Percentiles rank a stretch among this genome's conserved stretches.
These are phyloP conservation scores for Lagorchestes hirsutus DNA, from an alignment of 2,797 vertebrate genomes.

Conservation along the genomic window DNA sequence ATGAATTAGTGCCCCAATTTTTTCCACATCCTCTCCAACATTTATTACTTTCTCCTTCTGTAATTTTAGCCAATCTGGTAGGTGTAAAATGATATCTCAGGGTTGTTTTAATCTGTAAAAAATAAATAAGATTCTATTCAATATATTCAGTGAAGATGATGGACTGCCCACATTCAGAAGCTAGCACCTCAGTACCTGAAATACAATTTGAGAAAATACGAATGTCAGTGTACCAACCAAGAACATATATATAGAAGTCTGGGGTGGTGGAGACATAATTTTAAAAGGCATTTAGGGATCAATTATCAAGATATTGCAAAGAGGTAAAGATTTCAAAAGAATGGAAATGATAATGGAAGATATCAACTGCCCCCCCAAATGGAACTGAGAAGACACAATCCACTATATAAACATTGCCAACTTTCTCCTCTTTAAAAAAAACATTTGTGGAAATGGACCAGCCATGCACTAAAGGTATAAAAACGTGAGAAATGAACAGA, in stretches of 20 bases:
- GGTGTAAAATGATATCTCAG: too few relatives aligned
- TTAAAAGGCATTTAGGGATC: neutral
- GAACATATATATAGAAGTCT: neutral
- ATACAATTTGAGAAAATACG: neutral
- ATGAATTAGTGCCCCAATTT: too few relatives aligned
- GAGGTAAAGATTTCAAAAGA: neutral
- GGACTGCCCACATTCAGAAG: too few relatives aligned
- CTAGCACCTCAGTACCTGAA: too few relatives aligned
- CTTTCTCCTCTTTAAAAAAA: neutral
- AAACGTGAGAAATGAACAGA: neutral
- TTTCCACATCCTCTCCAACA: too few relatives aligned
- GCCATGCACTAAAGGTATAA: neutral
- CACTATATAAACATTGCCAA: neutral
- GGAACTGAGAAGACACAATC: neutral
- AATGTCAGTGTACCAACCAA: neutral
- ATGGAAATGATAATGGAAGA: too few relatives aligned
- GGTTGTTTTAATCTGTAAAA: too few relatives aligned
- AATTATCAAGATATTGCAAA: neutral
- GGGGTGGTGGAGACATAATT: neutral
- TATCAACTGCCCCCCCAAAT: too few relatives aligned
- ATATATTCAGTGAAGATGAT: too few relatives aligned
- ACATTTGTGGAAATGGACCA: neutral
- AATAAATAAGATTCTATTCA: too few relatives aligned
- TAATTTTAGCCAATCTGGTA: too few relatives aligned
- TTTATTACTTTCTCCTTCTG: too few relatives aligned